Conservation (phyloP, 2,113 vertebrate genomes). For the Callipepla californica region DNA sequence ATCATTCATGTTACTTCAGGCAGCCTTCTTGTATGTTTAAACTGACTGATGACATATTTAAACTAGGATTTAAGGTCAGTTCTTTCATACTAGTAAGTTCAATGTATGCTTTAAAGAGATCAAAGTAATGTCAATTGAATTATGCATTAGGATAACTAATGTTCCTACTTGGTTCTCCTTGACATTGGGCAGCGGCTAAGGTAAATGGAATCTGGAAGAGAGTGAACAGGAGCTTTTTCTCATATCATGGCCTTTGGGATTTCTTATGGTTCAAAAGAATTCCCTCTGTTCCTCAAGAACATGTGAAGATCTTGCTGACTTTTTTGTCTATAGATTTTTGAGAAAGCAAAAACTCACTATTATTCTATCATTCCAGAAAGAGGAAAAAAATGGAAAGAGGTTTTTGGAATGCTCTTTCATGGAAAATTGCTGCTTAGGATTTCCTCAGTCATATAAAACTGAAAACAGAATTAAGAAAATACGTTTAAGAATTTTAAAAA, state of each 20-base stretch:
- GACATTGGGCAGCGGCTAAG: not conserved
- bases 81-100: not conserved
- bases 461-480: rapidly evolving
- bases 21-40: not conserved
- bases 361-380: not conserved
- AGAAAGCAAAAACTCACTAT: not conserved
- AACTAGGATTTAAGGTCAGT: not conserved
- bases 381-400: not conserved
- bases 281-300: not conserved
- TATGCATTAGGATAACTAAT: not conserved
- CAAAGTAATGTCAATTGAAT: not conserved
- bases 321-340: not conserved
- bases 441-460: not conserved
- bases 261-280: not conserved
- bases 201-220: not conserved
- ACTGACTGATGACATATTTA: not conserved
- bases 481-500: rapidly evolving
- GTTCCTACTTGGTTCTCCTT: not conserved
- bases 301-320: not conserved
- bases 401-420: not conserved
- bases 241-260: not conserved
- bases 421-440: not conserved
- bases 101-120: not conserved
- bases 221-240: not conserved
- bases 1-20: not conserved